Evolutionary conservation across 2,888 invertebrate genomes (phyloP).

Genomic region (Andrena haemorrhoa): DNA sequence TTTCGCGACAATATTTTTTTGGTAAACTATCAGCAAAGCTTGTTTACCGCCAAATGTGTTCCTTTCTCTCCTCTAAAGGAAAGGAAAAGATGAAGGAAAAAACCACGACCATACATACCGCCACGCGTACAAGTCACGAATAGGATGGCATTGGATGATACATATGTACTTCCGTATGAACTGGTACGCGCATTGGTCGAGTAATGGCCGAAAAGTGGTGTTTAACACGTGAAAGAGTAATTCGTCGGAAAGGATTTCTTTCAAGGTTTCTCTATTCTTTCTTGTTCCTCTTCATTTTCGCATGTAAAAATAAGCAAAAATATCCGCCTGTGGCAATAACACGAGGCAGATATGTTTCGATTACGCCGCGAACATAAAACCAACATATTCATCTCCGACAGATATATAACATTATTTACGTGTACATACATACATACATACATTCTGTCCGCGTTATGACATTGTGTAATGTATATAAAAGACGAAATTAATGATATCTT

Average conservation of each 20-base stretch:
- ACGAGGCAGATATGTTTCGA: not conserved
- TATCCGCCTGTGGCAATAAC: not conserved
- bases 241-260: not conserved
- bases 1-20: slow-evolving; percentile 9
- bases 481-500: slow-evolving; percentile 9
- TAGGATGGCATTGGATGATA: not conserved
- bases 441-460: not conserved
- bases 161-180: not conserved
- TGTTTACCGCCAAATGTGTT: slow-evolving; percentile 1
- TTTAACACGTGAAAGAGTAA: not conserved
- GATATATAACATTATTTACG: not conserved
- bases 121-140: not conserved
- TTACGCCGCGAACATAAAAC: not conserved
- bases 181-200: not conserved
- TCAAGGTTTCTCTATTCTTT: not conserved
- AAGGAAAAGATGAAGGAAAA: not conserved
- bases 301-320: not conserved
- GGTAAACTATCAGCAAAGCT: not conserved
- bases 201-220: not conserved
- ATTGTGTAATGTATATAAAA: slow-evolving; percentile 2
- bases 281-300: not conserved
- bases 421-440: too few species aligned
- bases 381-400: slow-evolving; percentile 1
- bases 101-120: too few species aligned
- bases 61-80: slow-evolving; percentile 14